A percentile compares a stretch with the other conserved stretches of the same genome.
Evolutionary conservation across 2,797 vertebrate genomes (phyloP).

Genomic region (Malacoctenus gilli): DNA sequence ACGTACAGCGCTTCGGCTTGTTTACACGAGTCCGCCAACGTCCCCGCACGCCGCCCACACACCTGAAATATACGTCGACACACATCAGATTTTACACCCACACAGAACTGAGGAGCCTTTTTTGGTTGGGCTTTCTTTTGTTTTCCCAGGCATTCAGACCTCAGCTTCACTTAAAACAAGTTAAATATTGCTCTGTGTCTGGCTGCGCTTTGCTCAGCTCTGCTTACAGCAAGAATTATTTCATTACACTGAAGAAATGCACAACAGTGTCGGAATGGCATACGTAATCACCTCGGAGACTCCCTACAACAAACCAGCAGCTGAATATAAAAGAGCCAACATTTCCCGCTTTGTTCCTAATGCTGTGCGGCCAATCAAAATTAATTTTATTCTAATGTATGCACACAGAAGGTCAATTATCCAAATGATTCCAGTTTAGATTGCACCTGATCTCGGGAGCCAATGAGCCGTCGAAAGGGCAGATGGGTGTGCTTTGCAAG

Average conservation of each 20-base stretch:
- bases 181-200: constrained; percentile 15
- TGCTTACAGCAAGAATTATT: constrained; percentile 59
- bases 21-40: constrained; percentile 24
- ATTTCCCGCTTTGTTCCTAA: constrained; percentile 80
- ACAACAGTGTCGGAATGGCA: constrained; percentile 70
- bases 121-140: constrained; percentile 1
- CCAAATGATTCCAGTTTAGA: constrained; percentile 85
- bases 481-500: constrained; percentile 82
- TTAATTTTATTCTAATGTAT: constrained; percentile 88
- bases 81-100: constrained; percentile 12
- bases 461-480: constrained; percentile 84
- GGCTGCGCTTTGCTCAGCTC: constrained; percentile 15
- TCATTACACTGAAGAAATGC: constrained; percentile 73
- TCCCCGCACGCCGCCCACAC: constrained; percentile 13
- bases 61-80: constrained; percentile 14
- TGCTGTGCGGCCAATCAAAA: constrained; percentile 82
- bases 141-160: constrained; percentile 16
- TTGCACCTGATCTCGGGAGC: constrained; percentile 79
- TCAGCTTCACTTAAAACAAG: constrained; percentile 31
- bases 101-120: constrained; percentile 4
- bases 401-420: constrained; percentile 88
- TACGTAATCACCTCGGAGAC: constrained; percentile 79
- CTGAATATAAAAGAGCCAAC: constrained; percentile 78
- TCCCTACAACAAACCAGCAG: constrained; percentile 74
- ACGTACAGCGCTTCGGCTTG: constrained; percentile 1